phyloP scores from a whole-genome alignment of 1,140 invertebrate species.

The Proctacanthus coquilletti region DNA sequence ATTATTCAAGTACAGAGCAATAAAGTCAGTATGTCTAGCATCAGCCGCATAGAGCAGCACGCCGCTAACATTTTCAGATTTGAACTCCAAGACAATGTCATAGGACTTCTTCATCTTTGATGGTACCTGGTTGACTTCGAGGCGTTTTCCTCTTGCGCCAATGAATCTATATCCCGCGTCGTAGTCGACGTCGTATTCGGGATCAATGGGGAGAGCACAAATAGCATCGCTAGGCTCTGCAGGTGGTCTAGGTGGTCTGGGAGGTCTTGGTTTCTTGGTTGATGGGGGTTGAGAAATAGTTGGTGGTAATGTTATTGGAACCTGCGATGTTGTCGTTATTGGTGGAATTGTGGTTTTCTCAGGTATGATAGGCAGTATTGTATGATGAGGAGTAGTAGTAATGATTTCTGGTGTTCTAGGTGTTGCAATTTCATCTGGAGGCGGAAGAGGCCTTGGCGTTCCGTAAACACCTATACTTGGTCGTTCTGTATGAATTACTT shows the following conservation, averaged over 20 bases:
- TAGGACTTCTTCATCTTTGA: conserved; percentile 46
- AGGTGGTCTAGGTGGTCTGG: conserved; percentile 7
- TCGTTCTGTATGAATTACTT: neutral
- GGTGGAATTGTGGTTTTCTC: conserved; percentile 6
- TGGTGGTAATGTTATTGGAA: conserved; percentile 2
- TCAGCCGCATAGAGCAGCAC: conserved; percentile 68
- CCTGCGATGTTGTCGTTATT: conserved; percentile 10
- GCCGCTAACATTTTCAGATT: conserved; percentile 61
- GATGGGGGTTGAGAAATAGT: too few relatives aligned
- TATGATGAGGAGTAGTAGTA: too few relatives aligned
- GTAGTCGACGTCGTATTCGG: conserved; percentile 23
- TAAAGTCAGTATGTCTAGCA: conserved; percentile 50
- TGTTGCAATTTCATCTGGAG: too few relatives aligned
- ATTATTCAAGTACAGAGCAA: conserved; percentile 64
- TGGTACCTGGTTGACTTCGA: conserved; percentile 49
- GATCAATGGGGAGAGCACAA: conserved; percentile 34
- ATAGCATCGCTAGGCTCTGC: conserved; percentile 18
- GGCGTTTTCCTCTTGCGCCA: conserved; percentile 49
- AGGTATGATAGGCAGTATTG: too few relatives aligned
- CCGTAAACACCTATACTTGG: too few relatives aligned
- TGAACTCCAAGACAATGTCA: conserved; percentile 67
- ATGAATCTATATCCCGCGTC: conserved; percentile 34
- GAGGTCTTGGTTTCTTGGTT: neutral
- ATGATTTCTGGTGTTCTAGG: too few relatives aligned
- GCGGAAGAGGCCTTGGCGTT: too few relatives aligned